Percentiles rank a stretch among this genome's conserved stretches.
Conservation (phyloP, 2,113 vertebrate genomes). For the Theristicus caerulescens region DNA sequence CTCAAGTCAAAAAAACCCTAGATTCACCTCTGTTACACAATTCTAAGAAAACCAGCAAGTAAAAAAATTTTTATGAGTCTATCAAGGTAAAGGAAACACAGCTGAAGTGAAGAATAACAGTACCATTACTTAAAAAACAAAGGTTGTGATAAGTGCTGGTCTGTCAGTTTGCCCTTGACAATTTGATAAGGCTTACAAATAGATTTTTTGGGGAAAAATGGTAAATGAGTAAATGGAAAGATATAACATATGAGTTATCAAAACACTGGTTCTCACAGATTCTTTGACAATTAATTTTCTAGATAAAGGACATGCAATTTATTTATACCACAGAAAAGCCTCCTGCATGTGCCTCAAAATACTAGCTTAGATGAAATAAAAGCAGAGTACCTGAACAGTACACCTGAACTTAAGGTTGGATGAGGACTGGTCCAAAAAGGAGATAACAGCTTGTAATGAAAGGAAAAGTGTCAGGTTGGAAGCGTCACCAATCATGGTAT, state of each 20-base stretch:
- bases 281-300: not conserved
- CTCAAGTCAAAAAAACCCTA: rapidly evolving
- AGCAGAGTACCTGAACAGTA: not conserved
- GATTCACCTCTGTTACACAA: not conserved
- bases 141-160: not conserved
- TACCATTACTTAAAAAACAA: not conserved
- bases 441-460: not conserved
- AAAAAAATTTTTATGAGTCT: not conserved
- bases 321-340: not conserved
- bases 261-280: not conserved
- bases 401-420: not conserved
- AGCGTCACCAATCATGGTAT: not conserved
- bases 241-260: not conserved
- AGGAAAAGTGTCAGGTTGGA: not conserved
- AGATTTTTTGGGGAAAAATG: not conserved
- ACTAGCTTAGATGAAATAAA: not conserved
- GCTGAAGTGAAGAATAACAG: not conserved
- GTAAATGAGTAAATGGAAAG: not conserved
- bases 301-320: not conserved
- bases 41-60: not conserved
- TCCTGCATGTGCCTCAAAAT: not conserved
- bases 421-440: not conserved
- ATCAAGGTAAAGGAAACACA: not conserved
- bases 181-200: not conserved
- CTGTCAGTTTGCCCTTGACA: not conserved